Conservation (phyloP, 2,113 vertebrate genomes). For the Rhombomys opimus region DNA sequence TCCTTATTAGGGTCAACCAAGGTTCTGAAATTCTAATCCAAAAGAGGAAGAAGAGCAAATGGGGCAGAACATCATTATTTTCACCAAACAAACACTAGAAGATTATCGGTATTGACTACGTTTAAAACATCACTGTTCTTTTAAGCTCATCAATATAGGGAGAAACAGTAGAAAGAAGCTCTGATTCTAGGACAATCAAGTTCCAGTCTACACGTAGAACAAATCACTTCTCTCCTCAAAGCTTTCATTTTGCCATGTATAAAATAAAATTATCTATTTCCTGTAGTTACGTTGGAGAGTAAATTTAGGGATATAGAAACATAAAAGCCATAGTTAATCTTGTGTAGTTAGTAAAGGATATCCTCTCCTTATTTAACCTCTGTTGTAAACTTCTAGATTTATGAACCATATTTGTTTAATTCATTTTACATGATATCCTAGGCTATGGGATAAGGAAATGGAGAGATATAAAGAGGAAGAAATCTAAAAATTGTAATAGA, state of each 20-base stretch:
- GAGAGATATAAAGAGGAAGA: not conserved
- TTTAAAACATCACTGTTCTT: not conserved
- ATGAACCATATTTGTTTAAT: not conserved
- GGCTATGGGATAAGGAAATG: not conserved
- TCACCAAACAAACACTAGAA: not conserved
- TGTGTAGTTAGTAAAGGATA: not conserved
- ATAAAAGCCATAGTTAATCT: not conserved
- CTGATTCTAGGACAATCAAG: not conserved
- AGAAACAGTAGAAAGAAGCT: not conserved
- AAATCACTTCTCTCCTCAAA: conserved; percentile 9
- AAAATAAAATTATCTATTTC: not conserved
- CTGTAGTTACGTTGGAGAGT: not conserved
- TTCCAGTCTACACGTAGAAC: not conserved
- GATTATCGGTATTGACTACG: not conserved
- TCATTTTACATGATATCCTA: not conserved
- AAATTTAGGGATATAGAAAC: not conserved
- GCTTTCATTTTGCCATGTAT: not conserved
- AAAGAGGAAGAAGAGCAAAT: not conserved
- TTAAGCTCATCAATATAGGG: not conserved
- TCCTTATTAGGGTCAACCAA: not conserved
- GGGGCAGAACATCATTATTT: not conserved
- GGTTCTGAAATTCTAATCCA: not conserved
- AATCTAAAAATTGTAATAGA: not conserved
- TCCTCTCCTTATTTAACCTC: not conserved
- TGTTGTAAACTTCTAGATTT: not conserved